A percentile compares a stretch with the other conserved stretches of the same genome.
Evolutionary conservation across 2,888 invertebrate genomes (phyloP).

Genomic region (Leucophora obtusa): DNA sequence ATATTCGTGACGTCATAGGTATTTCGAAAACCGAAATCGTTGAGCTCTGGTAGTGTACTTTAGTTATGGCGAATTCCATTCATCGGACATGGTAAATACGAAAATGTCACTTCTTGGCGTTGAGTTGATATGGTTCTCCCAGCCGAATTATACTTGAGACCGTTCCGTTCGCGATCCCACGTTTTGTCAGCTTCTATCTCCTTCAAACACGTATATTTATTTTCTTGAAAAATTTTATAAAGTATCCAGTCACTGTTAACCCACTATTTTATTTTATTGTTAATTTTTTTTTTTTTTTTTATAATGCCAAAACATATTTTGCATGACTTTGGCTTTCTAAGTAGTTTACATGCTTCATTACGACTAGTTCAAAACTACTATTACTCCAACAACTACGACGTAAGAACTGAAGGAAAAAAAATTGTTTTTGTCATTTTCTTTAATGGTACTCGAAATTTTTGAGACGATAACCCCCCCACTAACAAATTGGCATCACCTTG

Average conservation of each 20-base stretch:
- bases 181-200: too few relatives aligned
- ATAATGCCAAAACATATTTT: conserved; percentile 38
- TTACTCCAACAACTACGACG: neutral
- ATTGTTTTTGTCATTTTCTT: conserved; percentile 25
- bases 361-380: conserved; percentile 19
- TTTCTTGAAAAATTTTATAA: too few relatives aligned
- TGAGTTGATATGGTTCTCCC: too few relatives aligned
- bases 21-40: too few relatives aligned
- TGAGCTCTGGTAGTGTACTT: too few relatives aligned
- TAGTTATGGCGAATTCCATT: too few relatives aligned
- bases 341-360: conserved; percentile 63
- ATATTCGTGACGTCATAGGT: too few relatives aligned
- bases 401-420: conserved; percentile 6
- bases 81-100: too few relatives aligned
- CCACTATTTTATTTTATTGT: neutral
- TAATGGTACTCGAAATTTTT: conserved; percentile 43
- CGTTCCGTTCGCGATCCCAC: too few relatives aligned
- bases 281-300: neutral
- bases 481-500: conserved; percentile 58
- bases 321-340: conserved; percentile 57
- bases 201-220: too few relatives aligned
- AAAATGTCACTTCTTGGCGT: too few relatives aligned
- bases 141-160: too few relatives aligned
- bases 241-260: neutral
- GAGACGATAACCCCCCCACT: conserved; percentile 37